Conservation (phyloP, 2,113 vertebrate genomes). For the Sinosuthora webbiana region DNA sequence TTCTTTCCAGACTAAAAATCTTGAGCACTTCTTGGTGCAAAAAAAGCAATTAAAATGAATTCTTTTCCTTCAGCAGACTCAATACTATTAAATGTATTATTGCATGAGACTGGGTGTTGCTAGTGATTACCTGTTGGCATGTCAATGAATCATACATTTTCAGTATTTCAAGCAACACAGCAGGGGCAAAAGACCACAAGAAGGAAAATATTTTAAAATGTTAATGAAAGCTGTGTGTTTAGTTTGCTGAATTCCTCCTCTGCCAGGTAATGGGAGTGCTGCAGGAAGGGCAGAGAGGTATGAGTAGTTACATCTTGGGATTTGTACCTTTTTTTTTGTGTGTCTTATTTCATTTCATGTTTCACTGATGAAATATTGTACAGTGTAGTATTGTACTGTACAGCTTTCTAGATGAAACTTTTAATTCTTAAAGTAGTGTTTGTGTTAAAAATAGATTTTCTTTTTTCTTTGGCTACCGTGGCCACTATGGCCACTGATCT, state of each 20-base stretch:
- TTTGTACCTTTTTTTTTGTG: background rate
- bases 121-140: background rate
- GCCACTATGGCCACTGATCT: background rate
- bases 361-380: background rate
- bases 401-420: background rate
- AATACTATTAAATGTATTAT: background rate
- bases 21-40: background rate
- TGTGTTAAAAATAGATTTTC: background rate
- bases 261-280: background rate
- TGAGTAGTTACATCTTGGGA: background rate
- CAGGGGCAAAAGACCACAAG: background rate
- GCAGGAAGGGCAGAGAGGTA: background rate
- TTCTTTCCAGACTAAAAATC: background rate
- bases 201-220: background rate
- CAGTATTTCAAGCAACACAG: background rate
- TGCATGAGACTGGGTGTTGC: background rate
- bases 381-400: background rate
- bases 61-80: background rate
- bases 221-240: background rate
- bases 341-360: background rate
- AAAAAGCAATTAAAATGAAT: background rate
- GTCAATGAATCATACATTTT: background rate
- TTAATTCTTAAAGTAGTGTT: background rate
- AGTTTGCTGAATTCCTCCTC: background rate
- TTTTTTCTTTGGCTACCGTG: background rate